Evolutionary conservation across 1,140 invertebrate genomes (phyloP).

Genomic region (Potamilus streckersoni): DNA sequence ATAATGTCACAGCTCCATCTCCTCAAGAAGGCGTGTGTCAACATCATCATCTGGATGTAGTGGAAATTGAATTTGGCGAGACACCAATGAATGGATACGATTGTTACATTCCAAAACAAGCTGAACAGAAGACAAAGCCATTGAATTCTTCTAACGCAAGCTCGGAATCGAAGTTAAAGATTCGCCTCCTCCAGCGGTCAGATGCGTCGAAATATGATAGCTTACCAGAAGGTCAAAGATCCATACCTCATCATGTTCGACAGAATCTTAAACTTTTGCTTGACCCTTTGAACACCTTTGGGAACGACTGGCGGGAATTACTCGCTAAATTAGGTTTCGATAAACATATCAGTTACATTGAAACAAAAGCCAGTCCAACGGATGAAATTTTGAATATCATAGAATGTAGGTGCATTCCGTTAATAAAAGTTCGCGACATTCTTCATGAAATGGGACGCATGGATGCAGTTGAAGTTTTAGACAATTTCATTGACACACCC

Average conservation of each 20-base stretch:
- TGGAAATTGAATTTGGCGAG: constrained; percentile 18
- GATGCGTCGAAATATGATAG: neutral
- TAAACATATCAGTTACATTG: constrained; percentile 11
- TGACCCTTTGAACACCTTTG: constrained; percentile 12
- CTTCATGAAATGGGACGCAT: constrained; percentile 14
- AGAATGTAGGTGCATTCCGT: constrained; percentile 6
- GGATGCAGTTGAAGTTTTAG: constrained; percentile 6
- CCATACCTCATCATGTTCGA: constrained; percentile 31
- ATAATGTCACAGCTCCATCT: neutral
- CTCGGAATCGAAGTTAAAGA: neutral
- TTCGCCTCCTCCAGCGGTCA: neutral
- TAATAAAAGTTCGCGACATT: neutral
- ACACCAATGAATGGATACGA: neutral
- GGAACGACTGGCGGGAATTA: constrained; percentile 21
- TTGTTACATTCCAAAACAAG: neutral
- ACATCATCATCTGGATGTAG: constrained; percentile 2
- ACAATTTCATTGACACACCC: neutral
- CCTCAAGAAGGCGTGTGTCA: neutral
- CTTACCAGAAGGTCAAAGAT: neutral
- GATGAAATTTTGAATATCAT: constrained; percentile 16
- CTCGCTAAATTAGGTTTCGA: constrained; percentile 17
- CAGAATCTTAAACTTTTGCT: constrained; percentile 31
- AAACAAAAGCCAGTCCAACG: constrained; percentile 8
- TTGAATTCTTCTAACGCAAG: neutral
- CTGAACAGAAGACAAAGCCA: neutral